Evolutionary conservation across 2,888 invertebrate genomes (phyloP), one percentile per base, ranked within the genome.

Genomic region (Digitonthophagus gazella): DNA sequence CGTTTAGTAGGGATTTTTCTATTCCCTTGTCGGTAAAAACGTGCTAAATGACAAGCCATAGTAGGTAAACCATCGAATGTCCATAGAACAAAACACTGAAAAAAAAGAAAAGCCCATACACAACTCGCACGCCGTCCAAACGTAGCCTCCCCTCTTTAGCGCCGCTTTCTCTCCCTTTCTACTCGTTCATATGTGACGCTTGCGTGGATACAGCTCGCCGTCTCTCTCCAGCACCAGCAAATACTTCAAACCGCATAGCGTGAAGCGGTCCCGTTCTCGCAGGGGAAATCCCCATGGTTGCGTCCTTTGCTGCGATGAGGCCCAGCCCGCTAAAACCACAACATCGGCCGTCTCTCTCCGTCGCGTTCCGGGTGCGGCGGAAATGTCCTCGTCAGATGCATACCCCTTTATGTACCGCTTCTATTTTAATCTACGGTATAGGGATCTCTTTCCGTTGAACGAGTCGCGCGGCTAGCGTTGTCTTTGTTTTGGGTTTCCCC

Each of bases 311-410:
- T 85, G 86, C 85, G 86, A 85, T 86, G 85, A 87, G 85, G 88
- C 88, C 88, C 88, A 85, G 86, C 88, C 88, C 88, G 86, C 86
- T 84, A 83, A 84, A 86, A 88, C 89, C 89, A 85, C 89, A 88
- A 87, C 87, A 85, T 85, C 86, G 84, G 84, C 85, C 84, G 83
- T 86, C 86, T 86, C 86, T 84, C 85, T 86, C 84, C 83, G n/a
- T 81, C 83, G 54, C 84, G 81, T 83, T 80, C 65, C 70, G 69
- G 81, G 81, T 82, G 82, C 83, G 83, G 81, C 82, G 82, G 80
- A 82, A 81, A 79, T 72, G 73, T 68, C 78, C 78, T 78, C 75
- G 77, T 81, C 78, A 74, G 76, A 76, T 80, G 75, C 78, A 78
- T 80, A 80, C 80, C 82, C 81, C 81, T 83, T 80, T 80, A 78